Evolutionary conservation across 2,113 vertebrate species (phyloP).

Genomic region (Myotis lucifugus): DNA sequence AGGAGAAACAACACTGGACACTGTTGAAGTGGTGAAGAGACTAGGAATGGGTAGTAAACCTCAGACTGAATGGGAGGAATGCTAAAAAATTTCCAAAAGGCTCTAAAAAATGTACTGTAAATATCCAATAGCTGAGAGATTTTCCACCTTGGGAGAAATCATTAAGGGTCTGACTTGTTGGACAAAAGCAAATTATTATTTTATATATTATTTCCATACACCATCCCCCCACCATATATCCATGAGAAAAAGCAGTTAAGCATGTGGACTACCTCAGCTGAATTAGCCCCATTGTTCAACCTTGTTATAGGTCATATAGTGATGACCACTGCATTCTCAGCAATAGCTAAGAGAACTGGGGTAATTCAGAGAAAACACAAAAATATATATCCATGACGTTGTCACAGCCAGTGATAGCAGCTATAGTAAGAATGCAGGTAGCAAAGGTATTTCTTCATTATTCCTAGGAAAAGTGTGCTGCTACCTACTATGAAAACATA

Average conservation of each 20-base stretch:
- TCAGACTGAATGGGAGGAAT: background rate
- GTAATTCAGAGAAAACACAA: background rate
- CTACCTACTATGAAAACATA: background rate
- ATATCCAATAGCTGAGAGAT: background rate
- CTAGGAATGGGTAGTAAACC: background rate
- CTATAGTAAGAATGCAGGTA: background rate
- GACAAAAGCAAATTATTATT: conserved; percentile 29
- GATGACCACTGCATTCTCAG: background rate
- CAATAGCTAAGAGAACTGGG: background rate
- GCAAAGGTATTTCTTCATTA: conserved; percentile 22
- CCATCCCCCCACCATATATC: background rate
- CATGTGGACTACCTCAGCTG: background rate
- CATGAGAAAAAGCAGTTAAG: conserved; percentile 17
- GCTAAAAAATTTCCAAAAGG: background rate
- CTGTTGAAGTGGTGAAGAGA: background rate
- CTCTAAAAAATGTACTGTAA: background rate
- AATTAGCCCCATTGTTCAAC: background rate
- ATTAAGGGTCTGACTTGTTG: background rate
- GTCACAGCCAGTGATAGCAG: background rate
- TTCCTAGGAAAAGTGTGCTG: background rate
- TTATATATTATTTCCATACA: background rate
- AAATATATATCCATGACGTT: background rate
- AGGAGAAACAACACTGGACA: background rate
- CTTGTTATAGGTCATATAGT: background rate
- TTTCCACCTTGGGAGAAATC: background rate